Base-by-base conservation (phyloP, 2,113 vertebrate species). In the Perca flavescens region DNA sequence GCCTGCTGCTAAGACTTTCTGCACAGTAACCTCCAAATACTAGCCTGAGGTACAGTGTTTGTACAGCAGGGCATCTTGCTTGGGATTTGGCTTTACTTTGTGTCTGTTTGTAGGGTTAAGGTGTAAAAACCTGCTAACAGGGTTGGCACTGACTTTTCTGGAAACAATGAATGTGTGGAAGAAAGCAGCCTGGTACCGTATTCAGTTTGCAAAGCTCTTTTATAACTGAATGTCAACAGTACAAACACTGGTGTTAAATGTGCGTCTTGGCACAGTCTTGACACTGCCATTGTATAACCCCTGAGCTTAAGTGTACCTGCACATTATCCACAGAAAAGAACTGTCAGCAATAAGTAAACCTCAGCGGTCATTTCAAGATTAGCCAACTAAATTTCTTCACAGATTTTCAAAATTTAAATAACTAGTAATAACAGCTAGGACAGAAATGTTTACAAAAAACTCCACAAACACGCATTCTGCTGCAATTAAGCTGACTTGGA, bases 71-170 rank as follows among this genome's bases (percentile, higher is more conserved):
- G 43, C 16, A 21, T 66, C 50, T 75, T 65, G 77, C 66, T 74
- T 0, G 17, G 69, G 47, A 78, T 85, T 82, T 77, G 36, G 61
- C 67, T 78, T 75, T 22, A 36, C 61, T 84, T 58, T 75, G 43
- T 73, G 66, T 61, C 50, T 63, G 76, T 16, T 53, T 68, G 63
- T 70, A 7, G 68, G 71, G 76, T 77, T 83, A 62, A 74, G 79
- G 79, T 72, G 68, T 74, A 61, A 82, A 88, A 84, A 46, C 57
- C 69, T 60, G 47, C 50, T 57, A 76, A 84, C 49, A 78, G 71
- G 21, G 74, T 69, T 79, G 62, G 63, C 58, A 58, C 64, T 31
- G 65, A 0, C 49, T 58, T 47, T 19, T 43, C 49, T 62, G 57
- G 46, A 71, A 80, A 47, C 47, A 28, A 15, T 70, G 43, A 25